Percentiles rank a stretch among this genome's conserved stretches.
Conservation (phyloP, 2,888 invertebrate genomes). For the Drosophila atripex region DNA sequence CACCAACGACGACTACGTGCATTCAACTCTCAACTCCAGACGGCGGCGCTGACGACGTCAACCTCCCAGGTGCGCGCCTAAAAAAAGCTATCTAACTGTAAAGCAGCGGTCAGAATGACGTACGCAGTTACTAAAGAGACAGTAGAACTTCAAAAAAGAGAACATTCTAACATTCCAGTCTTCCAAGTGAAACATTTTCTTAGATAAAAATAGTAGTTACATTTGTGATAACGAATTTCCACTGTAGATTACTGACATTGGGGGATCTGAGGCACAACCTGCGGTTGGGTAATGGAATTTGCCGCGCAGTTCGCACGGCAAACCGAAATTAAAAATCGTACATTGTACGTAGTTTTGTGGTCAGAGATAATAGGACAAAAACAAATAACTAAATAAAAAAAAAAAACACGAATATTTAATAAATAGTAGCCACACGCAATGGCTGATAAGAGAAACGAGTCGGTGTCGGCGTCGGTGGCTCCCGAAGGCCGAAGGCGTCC, state of each 20-base stretch:
- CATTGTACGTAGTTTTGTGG: conserved; percentile 54
- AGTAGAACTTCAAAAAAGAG: conserved; percentile 6
- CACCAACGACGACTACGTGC: conserved; percentile 29
- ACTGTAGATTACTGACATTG: conserved; percentile 13
- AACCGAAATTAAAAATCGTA: conserved; percentile 25
- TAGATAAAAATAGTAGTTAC: too few relatives aligned
- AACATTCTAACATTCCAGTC: too few relatives aligned
- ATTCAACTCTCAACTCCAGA: conserved; percentile 52
- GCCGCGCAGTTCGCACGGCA: conserved; percentile 23
- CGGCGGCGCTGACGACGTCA: conserved; percentile 19
- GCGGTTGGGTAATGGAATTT: conserved; percentile 55
- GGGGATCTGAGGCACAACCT: conserved; percentile 5
- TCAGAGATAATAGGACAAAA: conserved; percentile 58
- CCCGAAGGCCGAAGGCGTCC: conserved; percentile 41
- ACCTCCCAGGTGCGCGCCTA: conserved; percentile 26
- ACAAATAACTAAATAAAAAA: conserved; percentile 22
- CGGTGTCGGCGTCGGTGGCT: neutral
- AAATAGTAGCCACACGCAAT: conserved; percentile 62
- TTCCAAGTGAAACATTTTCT: too few relatives aligned
- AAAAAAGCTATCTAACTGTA: conserved; percentile 66
- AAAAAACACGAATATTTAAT: conserved; percentile 51
- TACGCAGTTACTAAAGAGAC: conserved; percentile 35
- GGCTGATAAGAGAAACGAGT: conserved; percentile 57
- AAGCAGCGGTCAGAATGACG: conserved; percentile 62
- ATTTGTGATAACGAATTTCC: neutral